phyloP scores from a whole-genome alignment of 2,888 invertebrate genomes.

The Drosophila paramelanica region DNA sequence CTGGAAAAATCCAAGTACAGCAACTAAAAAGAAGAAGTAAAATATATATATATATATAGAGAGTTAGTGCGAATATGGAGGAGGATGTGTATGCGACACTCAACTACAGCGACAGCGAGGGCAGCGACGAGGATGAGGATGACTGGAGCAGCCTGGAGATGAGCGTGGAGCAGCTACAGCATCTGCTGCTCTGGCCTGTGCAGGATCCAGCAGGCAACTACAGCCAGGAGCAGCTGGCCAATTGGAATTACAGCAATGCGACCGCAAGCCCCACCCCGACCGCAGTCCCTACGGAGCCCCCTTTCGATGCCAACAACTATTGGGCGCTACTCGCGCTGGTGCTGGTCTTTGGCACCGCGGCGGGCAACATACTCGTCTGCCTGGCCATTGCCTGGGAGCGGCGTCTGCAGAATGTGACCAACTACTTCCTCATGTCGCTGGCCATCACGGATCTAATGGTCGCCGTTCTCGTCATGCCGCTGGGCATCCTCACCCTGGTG shows the following conservation, averaged over 20 bases:
- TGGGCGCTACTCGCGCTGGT: constrained; percentile 92
- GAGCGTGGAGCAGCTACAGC: constrained; percentile 54
- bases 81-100: constrained; percentile 78
- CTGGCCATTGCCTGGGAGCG: constrained; percentile 96
- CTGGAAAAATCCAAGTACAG: constrained; percentile 6
- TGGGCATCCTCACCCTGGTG: constrained; percentile 93
- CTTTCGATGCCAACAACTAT: constrained; percentile 88
- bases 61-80: constrained; percentile 62
- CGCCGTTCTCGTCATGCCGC: constrained; percentile 97
- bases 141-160: constrained; percentile 49
- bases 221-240: constrained; percentile 25
- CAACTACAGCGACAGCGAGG: constrained; percentile 58
- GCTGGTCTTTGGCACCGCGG: constrained; percentile 93
- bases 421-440: constrained; percentile 97
- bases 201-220: constrained; percentile 26
- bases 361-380: constrained; percentile 97
- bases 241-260: constrained; percentile 53
- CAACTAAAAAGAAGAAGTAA: not conserved
- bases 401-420: constrained; percentile 97
- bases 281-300: not conserved
- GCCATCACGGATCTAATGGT: constrained; percentile 98
- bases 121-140: constrained; percentile 42
- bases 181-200: constrained; percentile 51
- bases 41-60: constrained; percentile 2
- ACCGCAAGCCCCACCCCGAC: constrained; percentile 23